Base-by-base conservation (phyloP, 2,888 invertebrate species). In the Brenthis daphne region DNA sequence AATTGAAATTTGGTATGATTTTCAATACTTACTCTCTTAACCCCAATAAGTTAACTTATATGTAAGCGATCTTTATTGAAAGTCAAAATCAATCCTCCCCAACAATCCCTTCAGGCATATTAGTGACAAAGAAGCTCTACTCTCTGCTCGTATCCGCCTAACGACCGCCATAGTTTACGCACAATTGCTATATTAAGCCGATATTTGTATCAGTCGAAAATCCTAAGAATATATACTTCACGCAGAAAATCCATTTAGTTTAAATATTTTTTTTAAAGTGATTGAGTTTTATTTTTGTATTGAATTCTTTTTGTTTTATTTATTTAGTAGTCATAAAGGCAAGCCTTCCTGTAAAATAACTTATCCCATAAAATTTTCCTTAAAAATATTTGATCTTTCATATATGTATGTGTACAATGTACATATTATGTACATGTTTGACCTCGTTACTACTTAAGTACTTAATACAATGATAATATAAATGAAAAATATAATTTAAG, bases 91-190 rank as follows among this genome's bases (percentile, higher is more conserved):
- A 63, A 53, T 54, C 51, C 6, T 20, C n/a, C 63, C 83, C 80
- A 82, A 77, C 73, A 77, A 70, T 78, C 77, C 82, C 82, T 85
- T 87, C 84, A 85, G 85, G 82, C 57, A 84, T 87, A 88, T 89
- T 89, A 87, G 85, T 84, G 83, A 83, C 83, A 85, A 88, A 88
- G 85, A 85, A 85, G 83, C 85, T 81, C 85, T 83, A 88, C 89
- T 87, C 80, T 72, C 77, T 81, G 81, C 14, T 79, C 81, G 84
- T 81, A 82, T 82, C 80, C 82, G 75, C 77, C 80, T 88, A 89
- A 89, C 86, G 89, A 89, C 83, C 69, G 77, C 80, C 84, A 88
- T 89, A 89, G 87, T 87, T 90, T 89, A 88, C 85, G 85, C 86
- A 86, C 85, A 65, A 73, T 71, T 51, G 68, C 57, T 65, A 65